phyloP scores from a whole-genome alignment of 2,888 invertebrate species.

The Liodrosophila aerea region DNA sequence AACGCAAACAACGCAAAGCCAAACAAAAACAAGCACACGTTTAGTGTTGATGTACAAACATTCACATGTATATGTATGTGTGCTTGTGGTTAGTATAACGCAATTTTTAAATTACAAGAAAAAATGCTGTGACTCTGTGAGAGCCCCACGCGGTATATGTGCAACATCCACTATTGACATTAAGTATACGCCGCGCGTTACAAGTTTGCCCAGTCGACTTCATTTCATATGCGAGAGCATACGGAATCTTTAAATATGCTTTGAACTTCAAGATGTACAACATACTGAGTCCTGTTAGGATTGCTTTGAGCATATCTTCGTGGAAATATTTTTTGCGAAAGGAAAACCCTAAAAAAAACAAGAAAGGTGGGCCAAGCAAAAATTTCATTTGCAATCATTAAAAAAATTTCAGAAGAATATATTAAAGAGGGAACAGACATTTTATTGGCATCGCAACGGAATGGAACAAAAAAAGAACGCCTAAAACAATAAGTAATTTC shows the following conservation, averaged over 20 bases:
- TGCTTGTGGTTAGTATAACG: conserved; percentile 6
- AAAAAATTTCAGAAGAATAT: conserved; percentile 44
- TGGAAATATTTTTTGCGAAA: conserved; percentile 31
- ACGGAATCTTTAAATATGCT: conserved; percentile 38
- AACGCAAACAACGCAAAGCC: conserved; percentile 25
- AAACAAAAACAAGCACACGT: conserved; percentile 14
- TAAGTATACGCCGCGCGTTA: conserved; percentile 28
- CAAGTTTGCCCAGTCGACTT: conserved; percentile 33
- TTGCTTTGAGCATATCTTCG: conserved; percentile 4
- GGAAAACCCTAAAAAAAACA: neutral
- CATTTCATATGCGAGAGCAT: conserved; percentile 49
- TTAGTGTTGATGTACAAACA: conserved; percentile 2
- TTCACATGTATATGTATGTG: conserved; percentile 9
- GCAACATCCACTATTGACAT: conserved; percentile 33
- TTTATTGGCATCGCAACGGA: conserved; percentile 30
- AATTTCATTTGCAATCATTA: conserved; percentile 63
- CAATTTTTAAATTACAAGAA: conserved; percentile 43
- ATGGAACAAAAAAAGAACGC: conserved; percentile 7
- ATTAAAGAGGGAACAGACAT: conserved; percentile 49
- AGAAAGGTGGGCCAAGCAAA: conserved; percentile 29
- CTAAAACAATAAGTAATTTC: conserved; percentile 43
- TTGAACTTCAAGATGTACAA: conserved; percentile 44
- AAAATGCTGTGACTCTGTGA: conserved; percentile 17
- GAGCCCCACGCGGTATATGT: conserved; percentile 45
- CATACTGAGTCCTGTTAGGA: conserved; percentile 5